Conservation (phyloP, 2,888 invertebrate species). For the Caenorhabditis virilis region DNA sequence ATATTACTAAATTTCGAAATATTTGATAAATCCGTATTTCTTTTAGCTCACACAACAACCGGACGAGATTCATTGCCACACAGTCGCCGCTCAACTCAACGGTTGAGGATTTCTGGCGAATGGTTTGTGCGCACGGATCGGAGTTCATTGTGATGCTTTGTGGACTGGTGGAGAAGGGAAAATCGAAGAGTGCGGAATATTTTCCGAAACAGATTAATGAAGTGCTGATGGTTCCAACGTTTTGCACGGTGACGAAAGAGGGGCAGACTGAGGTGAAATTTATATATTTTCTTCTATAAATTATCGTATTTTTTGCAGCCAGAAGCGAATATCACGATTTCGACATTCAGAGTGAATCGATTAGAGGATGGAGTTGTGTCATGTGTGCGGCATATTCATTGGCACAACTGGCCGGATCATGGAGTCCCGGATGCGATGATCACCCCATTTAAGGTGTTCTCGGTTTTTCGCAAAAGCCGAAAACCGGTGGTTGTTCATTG, state of each 20-base stretch:
- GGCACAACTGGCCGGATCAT: constrained; percentile 36
- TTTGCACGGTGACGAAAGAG: neutral
- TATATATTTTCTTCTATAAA: too few relatives aligned
- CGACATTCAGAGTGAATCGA: neutral
- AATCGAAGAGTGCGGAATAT: constrained; percentile 31
- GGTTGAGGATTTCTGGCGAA: constrained; percentile 51
- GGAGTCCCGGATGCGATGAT: constrained; percentile 24
- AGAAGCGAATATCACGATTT: neutral
- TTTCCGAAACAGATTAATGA: constrained; percentile 20
- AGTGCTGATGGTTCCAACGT: constrained; percentile 5
- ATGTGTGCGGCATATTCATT: constrained; percentile 19
- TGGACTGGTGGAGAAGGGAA: constrained; percentile 35
- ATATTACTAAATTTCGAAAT: too few relatives aligned
- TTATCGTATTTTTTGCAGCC: too few relatives aligned
- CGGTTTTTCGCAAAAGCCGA: constrained; percentile 2
- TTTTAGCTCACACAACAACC: too few relatives aligned
- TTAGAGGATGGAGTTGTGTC: constrained; percentile 3
- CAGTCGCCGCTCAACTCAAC: constrained; percentile 52
- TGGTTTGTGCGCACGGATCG: constrained; percentile 18
- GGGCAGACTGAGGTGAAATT: neutral
- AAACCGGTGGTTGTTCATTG: constrained; percentile 29
- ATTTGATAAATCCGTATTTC: neutral
- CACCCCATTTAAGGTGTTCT: constrained; percentile 4
- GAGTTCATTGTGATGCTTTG: constrained; percentile 42
- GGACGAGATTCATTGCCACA: constrained; percentile 48